A percentile compares a stretch with the other conserved stretches of the same genome.
Evolutionary conservation across 2,888 invertebrate genomes (phyloP).

Genomic region (Microctonus hyperodae): DNA sequence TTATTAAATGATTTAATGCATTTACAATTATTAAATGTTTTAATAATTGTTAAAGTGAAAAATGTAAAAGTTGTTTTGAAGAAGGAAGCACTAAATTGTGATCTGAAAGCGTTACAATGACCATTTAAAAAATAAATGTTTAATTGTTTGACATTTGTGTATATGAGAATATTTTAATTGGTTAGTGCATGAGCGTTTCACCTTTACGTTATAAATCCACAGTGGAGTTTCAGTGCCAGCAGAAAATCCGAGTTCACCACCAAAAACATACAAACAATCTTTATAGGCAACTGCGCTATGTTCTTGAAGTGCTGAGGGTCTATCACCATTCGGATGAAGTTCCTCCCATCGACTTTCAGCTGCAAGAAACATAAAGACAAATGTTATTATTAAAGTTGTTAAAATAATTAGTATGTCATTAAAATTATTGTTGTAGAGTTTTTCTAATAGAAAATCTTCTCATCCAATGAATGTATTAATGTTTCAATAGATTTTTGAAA

Average conservation of each 20-base stretch:
- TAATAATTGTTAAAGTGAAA: background rate
- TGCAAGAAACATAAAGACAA: constrained; percentile 58
- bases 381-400: constrained; percentile 1
- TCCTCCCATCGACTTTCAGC: constrained; percentile 80
- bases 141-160: background rate
- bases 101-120: constrained; percentile 13
- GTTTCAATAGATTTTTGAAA: constrained; percentile 2
- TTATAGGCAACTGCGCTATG: constrained; percentile 83
- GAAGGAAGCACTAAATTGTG: background rate
- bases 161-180: background rate
- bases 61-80: background rate
- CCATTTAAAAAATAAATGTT: background rate
- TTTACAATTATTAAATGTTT: constrained; percentile 14
- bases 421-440: background rate
- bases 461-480: background rate
- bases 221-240: constrained; percentile 81
- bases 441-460: background rate
- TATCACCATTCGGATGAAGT: constrained; percentile 73
- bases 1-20: constrained; percentile 2
- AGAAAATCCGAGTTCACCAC: constrained; percentile 84
- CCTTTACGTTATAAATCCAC: constrained; percentile 83
- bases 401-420: constrained; percentile 11
- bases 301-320: constrained; percentile 83
- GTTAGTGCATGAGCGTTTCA: constrained; percentile 50
- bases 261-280: constrained; percentile 82